A percentile compares a stretch with the other conserved stretches of the same genome.
These are phyloP conservation scores for Helleia helle DNA, from an alignment of 2,888 invertebrate species.

Conservation along the genomic window DNA sequence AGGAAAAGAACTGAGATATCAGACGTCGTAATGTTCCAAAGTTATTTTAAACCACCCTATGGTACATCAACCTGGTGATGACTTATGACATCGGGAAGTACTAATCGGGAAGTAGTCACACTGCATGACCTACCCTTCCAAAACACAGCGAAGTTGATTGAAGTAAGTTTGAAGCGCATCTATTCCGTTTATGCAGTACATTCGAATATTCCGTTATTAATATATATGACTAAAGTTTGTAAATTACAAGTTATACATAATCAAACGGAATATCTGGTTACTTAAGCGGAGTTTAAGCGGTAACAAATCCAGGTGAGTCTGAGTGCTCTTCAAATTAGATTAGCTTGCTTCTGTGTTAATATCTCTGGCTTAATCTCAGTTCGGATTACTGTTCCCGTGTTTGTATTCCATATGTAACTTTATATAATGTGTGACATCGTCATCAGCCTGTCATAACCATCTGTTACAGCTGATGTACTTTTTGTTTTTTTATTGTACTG, in stretches of 20 bases:
- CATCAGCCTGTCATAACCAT: background rate
- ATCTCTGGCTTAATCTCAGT: constrained; percentile 18
- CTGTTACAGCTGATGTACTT: no score
- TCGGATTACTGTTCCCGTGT: constrained; percentile 14
- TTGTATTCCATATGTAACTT: constrained; percentile 13
- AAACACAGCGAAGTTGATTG: no score
- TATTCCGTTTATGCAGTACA: background rate
- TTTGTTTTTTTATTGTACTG: no score
- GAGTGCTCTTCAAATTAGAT: constrained; percentile 19
- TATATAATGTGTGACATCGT: constrained; percentile 2
- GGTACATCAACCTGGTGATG: no score
- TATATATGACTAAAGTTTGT: background rate
- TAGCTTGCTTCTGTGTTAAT: constrained; percentile 18
- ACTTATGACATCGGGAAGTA: no score
- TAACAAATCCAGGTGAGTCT: background rate
- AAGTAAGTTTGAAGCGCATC: no score
- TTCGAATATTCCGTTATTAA: background rate
- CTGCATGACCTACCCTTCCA: no score
- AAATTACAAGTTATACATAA: background rate
- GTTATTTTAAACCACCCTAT: no score
- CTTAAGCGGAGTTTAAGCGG: background rate
- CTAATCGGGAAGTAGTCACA: no score
- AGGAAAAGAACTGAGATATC: no score
- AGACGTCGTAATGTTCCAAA: no score
- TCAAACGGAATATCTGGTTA: constrained; percentile 1